Evolutionary conservation across 2,888 invertebrate species (phyloP).

Genomic region (Chymomyza procnemis): DNA sequence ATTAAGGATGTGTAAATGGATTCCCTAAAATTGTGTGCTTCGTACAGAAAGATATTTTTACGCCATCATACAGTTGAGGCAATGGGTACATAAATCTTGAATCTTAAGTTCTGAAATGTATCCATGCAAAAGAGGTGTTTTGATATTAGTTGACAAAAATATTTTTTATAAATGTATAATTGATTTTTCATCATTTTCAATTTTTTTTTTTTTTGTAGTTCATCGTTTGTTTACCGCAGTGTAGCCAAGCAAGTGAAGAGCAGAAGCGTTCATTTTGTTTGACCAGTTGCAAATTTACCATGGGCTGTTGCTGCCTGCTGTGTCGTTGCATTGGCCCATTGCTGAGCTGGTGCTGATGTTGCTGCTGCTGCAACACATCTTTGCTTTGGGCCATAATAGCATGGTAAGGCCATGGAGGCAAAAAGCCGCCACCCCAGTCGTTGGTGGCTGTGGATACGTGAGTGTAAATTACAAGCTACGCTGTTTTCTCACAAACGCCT

Average conservation of each 20-base stretch:
- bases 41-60: too few relatives aligned
- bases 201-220: not conserved
- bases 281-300: not conserved
- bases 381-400: constrained; percentile 5
- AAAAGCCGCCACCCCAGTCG: constrained; percentile 59
- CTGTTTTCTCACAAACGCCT: constrained; percentile 57
- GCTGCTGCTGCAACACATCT: constrained; percentile 13
- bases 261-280: not conserved
- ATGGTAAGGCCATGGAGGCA: constrained; percentile 21
- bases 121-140: too few relatives aligned
- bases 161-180: too few relatives aligned
- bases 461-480: constrained; percentile 68
- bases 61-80: too few relatives aligned
- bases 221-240: not conserved
- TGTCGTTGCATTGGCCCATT: constrained; percentile 24
- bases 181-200: too few relatives aligned
- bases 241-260: not conserved
- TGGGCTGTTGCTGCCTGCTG: constrained; percentile 33
- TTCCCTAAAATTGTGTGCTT: too few relatives aligned
- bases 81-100: too few relatives aligned
- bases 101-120: too few relatives aligned
- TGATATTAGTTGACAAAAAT: too few relatives aligned
- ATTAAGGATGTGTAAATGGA: too few relatives aligned
- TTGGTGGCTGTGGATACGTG: constrained; percentile 18
- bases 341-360: constrained; percentile 19